These are phyloP conservation scores for Collichthys lucidus DNA, from an alignment of 2,113 vertebrate species.

Conservation along the genomic window DNA sequence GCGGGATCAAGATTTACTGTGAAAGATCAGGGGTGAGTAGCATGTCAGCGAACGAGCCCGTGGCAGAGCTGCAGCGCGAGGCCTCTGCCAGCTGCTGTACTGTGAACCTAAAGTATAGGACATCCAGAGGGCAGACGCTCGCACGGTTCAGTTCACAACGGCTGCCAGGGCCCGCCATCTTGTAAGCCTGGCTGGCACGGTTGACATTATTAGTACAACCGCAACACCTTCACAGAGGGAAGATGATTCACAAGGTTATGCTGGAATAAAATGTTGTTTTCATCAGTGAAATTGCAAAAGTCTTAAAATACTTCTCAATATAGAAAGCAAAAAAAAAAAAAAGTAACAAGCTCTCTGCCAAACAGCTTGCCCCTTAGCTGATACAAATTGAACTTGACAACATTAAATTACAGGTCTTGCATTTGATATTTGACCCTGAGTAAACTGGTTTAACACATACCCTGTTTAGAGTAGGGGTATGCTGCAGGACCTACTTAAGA, in stretches of 20 bases:
- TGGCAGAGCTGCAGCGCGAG: slow-evolving; percentile 23
- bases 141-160: slow-evolving; percentile 55
- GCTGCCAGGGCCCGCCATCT: slow-evolving; percentile 64
- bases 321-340: not conserved
- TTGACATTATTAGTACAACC: slow-evolving; percentile 47
- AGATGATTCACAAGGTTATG: slow-evolving; percentile 17
- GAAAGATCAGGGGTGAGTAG: slow-evolving; percentile 98
- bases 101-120: slow-evolving; percentile 53
- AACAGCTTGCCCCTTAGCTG: slow-evolving; percentile 40
- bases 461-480: slow-evolving; percentile 17
- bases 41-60: slow-evolving; percentile 30
- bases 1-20: slow-evolving; percentile 99
- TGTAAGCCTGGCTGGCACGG: slow-evolving; percentile 50
- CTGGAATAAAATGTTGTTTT: not conserved
- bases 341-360: not conserved
- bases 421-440: slow-evolving; percentile 48
- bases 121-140: slow-evolving; percentile 63
- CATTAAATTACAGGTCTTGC: slow-evolving; percentile 40
- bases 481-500: slow-evolving; percentile 61
- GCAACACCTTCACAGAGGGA: slow-evolving; percentile 21
- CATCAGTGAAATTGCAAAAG: not conserved
- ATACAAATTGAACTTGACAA: slow-evolving; percentile 44
- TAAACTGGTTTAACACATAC: slow-evolving; percentile 39
- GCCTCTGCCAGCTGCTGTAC: slow-evolving; percentile 60
- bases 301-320: not conserved